A percentile compares a stretch with the other conserved stretches of the same genome.
phyloP scores from a whole-genome alignment of 1,140 invertebrate species.

The Drosophila suzukii region DNA sequence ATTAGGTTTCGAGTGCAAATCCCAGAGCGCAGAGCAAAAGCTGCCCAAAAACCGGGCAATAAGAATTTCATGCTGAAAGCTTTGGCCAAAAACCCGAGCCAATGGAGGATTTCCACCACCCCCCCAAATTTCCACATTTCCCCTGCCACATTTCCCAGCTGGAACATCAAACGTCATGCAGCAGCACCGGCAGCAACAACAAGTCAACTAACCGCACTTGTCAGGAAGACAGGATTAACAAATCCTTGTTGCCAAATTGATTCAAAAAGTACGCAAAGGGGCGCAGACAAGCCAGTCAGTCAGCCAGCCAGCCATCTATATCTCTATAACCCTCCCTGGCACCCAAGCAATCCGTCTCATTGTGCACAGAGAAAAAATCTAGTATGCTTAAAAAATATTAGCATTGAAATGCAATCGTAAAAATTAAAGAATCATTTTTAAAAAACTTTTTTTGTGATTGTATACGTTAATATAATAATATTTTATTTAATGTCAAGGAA shows the following conservation, averaged over 20 bases:
- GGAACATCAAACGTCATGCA: conserved; percentile 75
- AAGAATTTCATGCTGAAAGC: conserved; percentile 82
- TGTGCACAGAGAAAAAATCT: conserved; percentile 9
- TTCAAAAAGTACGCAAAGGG: conserved; percentile 79
- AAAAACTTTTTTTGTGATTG: no score
- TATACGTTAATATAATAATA: no score
- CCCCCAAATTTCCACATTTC: conserved; percentile 5
- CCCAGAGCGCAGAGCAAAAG: conserved; percentile 70
- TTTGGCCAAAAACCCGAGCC: conserved; percentile 37
- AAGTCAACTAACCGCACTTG: conserved; percentile 84
- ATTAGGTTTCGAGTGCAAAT: conserved; percentile 83
- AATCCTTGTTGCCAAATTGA: conserved; percentile 83
- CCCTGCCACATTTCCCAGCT: conserved; percentile 11
- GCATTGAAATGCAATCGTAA: no score
- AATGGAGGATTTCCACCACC: conserved; percentile 27
- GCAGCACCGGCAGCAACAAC: conserved; percentile 49
- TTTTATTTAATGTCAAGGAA: no score
- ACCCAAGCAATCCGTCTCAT: conserved; percentile 16
- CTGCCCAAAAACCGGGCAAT: conserved; percentile 40
- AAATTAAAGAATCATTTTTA: no score
- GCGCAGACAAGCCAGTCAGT: conserved; percentile 39
- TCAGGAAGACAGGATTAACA: conserved; percentile 84
- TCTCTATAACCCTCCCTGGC: conserved; percentile 10
- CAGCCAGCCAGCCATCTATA: conserved; percentile 20
- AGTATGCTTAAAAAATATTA: neutral